These are phyloP conservation scores for Pseudobourletiella spinata DNA, from an alignment of 1,140 invertebrate genomes.

Conservation along the genomic window DNA sequence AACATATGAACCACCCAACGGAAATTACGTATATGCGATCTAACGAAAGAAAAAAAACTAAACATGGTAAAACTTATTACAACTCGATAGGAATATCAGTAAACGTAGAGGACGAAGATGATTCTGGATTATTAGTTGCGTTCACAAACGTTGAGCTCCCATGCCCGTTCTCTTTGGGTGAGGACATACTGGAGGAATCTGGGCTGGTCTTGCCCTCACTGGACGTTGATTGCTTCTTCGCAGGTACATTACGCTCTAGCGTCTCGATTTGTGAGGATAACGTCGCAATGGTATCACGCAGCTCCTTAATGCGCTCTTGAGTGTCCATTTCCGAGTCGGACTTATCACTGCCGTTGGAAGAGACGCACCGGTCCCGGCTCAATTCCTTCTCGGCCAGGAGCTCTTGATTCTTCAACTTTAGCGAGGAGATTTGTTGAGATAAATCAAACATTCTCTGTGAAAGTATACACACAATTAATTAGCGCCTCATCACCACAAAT, in stretches of 20 bases:
- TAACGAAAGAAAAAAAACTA: background rate
- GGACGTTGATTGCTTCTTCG: slow-evolving; percentile 1
- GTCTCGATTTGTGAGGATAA: slow-evolving; percentile 17
- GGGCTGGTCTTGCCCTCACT: background rate
- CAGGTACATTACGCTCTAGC: background rate
- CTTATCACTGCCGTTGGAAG: slow-evolving; percentile 29
- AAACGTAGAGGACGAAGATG: background rate
- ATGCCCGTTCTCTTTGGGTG: background rate
- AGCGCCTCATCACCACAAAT: too few relatives aligned
- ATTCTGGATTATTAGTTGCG: too few relatives aligned
- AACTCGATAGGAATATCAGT: slow-evolving; percentile 2
- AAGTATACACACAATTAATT: too few relatives aligned
- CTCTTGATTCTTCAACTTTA: slow-evolving; percentile 35
- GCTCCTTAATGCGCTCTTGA: slow-evolving; percentile 25
- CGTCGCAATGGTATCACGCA: slow-evolving; percentile 19
- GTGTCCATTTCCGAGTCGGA: slow-evolving; percentile 28
- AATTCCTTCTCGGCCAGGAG: slow-evolving; percentile 33
- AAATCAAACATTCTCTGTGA: slow-evolving; percentile 33
- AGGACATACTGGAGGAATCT: too few relatives aligned
- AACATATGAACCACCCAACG: background rate
- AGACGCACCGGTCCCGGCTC: slow-evolving; percentile 22
- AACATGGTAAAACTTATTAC: background rate
- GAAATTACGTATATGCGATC: too few relatives aligned
- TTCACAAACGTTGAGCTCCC: too few relatives aligned
- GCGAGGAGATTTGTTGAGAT: slow-evolving; percentile 34